Base-by-base conservation (phyloP, 2,888 invertebrate genomes). In the Aleiodes leptofemur region DNA sequence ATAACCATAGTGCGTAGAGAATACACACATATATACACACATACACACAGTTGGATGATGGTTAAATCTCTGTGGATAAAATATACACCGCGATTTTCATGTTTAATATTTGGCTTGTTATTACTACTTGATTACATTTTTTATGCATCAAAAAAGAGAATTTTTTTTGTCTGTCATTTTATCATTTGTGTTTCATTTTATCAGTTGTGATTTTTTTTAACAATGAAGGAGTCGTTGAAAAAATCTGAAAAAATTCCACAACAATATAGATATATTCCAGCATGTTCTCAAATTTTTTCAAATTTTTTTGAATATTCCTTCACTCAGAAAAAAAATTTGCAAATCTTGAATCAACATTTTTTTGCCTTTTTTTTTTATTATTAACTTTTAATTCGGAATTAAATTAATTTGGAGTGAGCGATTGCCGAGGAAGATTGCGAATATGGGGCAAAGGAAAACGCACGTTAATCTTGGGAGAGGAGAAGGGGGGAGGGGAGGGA, bases 31-130 rank as follows among this genome's bases (percentile, higher is more conserved):
- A 23, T 2, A 23, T 23, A 23, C 2, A 23, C 2, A 23, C 2
- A 23, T 23, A 23, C 23, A 23, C 75, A 55, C 80, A 81, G 80
- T 79, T 77, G 81, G 82, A 51, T 70, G 69, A 66, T 48, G 77
- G 81, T 82, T 83, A 80, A 83, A 84, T 85, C 82, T 85, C 83
- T 83, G 83, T 84, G 9, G 51, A 68, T 68, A 85, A 85, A 85
- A 85, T 85, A 85, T 64, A 64, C 43, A 59, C 4, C 34, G 43
- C 34, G 64, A 64, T 64, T 64, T 64, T 48, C 64, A 64, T 48
- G 43, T 34, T 59, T 31, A n/a, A 38, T 34, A 59, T 59, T n/a
- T 8, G 13, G 5, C 8, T 9, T 31, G 13, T 9, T 43, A 43
- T 57, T 29, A 31, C 57, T 57, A 31, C 57, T 31, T 16, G 31